Base-by-base conservation (phyloP, 1,140 invertebrate genomes). In the Drosophila truncata region DNA sequence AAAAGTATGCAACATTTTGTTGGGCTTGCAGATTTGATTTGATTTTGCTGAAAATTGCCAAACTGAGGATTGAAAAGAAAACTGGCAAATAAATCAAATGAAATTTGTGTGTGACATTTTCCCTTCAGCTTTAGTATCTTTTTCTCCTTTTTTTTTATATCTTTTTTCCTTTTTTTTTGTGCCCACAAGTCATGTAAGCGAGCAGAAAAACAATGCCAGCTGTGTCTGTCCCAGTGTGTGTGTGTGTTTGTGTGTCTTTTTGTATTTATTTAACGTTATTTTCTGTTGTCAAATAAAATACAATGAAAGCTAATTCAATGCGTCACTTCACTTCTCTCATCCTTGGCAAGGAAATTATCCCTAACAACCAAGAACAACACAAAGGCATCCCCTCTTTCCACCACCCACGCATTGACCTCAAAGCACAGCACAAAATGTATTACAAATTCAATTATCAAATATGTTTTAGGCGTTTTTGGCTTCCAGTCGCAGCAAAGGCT, bases 81-180 rank as follows among this genome's bases (percentile, higher is more conserved):
- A 87, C 83, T 83, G 84, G 80, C 84, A 86, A 86, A 86, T 88
- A 86, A 86, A 86, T 86, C 83, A 86, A 86, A 88, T 88, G 71
- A 88, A 88, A 88, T 86, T 86, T 86, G 76, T 77, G 76, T 77
- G 84, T 78, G 84, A 86, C 82, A 69, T 70, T 64, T 82, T 58
- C 25, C 29, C 16, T 20, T 23, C 29, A 11, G 4, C 14, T 18
- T 37, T 29, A 47, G 52, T 41, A 58, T 42, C 35, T 61, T 52
- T 49, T 47, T 10, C 37, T 41, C 42, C 10, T 4, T 16, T 54
- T n/a, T 58, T 13, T 37, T 14, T 47, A 10, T 25, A 2, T 47
- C 5, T 16, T 29, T 1, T 29, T 13, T 16, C 7, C 14, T 18
- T 16, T 39, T 16, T 44, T 9, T 47, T 66, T 20, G 13, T 50